Conservation (phyloP, 2,888 invertebrate genomes). For the Cepaea hortensis region DNA sequence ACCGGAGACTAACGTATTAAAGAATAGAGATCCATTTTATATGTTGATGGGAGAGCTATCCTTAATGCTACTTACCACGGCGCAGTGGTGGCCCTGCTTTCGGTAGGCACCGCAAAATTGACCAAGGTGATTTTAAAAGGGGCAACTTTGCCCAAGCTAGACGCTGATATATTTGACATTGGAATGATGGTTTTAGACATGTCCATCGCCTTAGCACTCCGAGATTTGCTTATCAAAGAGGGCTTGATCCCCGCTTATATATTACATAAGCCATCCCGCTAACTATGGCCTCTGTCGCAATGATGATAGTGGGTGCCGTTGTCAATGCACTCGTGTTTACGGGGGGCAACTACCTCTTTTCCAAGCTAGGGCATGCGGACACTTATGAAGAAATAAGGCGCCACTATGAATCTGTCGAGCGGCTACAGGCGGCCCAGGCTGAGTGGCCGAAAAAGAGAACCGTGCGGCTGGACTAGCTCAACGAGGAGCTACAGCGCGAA, state of each 20-base stretch:
- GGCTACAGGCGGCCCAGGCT: conserved; percentile 6
- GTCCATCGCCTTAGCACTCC: not conserved
- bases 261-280: not conserved
- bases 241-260: not conserved
- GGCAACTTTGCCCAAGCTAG: not conserved
- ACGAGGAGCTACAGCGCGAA: not conserved
- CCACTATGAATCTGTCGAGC: conserved; percentile 8
- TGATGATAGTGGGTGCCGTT: too few relatives aligned
- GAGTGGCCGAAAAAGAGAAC: not conserved
- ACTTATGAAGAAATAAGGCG: not conserved
- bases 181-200: not conserved
- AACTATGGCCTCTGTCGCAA: not conserved
- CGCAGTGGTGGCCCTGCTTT: not conserved
- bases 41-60: not conserved
- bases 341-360: too few relatives aligned
- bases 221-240: not conserved
- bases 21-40: too few relatives aligned
- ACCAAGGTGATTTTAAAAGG: not conserved
- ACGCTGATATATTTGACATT: not conserved
- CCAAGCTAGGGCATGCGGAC: not conserved
- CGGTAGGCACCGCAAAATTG: not conserved
- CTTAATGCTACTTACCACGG: not conserved
- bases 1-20: too few relatives aligned
- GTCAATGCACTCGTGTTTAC: too few relatives aligned
- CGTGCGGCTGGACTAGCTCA: not conserved